Conservation (phyloP, 2,113 vertebrate species). For the Sinocyclocheilus anshuiensis region DNA sequence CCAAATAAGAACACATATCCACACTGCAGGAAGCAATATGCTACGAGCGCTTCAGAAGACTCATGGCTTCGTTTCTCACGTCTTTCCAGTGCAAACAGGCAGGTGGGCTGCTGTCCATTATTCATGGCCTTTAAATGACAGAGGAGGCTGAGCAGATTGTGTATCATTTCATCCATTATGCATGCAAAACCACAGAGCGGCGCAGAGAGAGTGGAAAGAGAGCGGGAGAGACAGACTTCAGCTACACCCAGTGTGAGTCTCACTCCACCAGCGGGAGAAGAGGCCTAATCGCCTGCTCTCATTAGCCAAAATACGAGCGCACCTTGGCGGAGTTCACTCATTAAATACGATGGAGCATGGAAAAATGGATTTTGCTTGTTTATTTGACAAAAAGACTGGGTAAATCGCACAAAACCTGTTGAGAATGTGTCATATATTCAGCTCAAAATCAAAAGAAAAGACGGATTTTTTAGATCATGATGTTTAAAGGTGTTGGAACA, state of each 20-base stretch:
- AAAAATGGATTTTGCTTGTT: not conserved
- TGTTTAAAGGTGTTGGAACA: not conserved
- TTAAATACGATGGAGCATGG: not conserved
- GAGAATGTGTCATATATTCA: not conserved
- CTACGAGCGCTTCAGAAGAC: not conserved
- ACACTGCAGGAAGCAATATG: not conserved
- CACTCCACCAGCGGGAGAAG: not conserved
- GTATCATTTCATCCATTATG: constrained; percentile 78
- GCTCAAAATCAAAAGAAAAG: not conserved
- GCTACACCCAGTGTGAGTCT: constrained; percentile 22
- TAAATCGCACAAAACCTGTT: not conserved
- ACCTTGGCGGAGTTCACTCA: not conserved
- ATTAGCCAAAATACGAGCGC: not conserved
- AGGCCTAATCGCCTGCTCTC: not conserved
- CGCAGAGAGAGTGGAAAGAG: constrained; percentile 1
- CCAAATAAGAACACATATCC: not conserved
- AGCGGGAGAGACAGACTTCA: constrained; percentile 18
- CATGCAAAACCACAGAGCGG: constrained; percentile 67
- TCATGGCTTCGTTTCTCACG: not conserved
- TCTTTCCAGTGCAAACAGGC: constrained; percentile 65
- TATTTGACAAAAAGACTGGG: not conserved
- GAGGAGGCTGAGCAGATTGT: constrained; percentile 78
- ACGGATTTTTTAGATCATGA: not conserved
- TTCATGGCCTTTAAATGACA: constrained; percentile 81
- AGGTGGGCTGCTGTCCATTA: constrained; percentile 68